Conservation (phyloP, 2,113 vertebrate species). For the Nibea coibor region DNA sequence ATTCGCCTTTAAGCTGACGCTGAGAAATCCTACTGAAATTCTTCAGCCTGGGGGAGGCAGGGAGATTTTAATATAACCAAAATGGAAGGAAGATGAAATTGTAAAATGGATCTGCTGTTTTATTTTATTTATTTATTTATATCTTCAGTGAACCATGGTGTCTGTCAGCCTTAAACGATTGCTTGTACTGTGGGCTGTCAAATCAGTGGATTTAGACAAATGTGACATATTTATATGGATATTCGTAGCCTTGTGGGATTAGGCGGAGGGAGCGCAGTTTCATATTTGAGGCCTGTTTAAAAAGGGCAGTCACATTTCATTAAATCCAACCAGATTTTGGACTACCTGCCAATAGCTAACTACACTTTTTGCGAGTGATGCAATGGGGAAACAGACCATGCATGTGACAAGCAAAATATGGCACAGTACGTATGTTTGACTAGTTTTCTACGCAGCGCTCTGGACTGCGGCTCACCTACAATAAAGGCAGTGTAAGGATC, state of each 20-base stretch:
- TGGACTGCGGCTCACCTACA: slow-evolving; percentile 28
- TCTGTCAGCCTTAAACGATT: slow-evolving; percentile 57
- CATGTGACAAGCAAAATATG: slow-evolving; percentile 47
- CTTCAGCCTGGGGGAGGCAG: slow-evolving; percentile 43
- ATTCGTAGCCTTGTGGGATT: slow-evolving; percentile 71
- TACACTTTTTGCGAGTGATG: slow-evolving; percentile 54
- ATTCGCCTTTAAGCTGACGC: slow-evolving; percentile 52
- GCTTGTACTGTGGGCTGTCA: slow-evolving; percentile 66
- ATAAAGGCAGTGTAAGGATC: slow-evolving; percentile 39
- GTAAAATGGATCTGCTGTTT: slow-evolving; percentile 56
- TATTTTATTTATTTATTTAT: slow-evolving; percentile 58
- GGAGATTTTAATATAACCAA: slow-evolving; percentile 58
- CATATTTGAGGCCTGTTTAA: slow-evolving; percentile 65
- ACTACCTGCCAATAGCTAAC: slow-evolving; percentile 71
- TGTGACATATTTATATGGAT: slow-evolving; percentile 79
- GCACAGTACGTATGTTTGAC: slow-evolving; percentile 39
- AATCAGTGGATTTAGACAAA: slow-evolving; percentile 65
- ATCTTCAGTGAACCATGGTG: slow-evolving; percentile 28
- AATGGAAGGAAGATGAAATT: slow-evolving; percentile 62
- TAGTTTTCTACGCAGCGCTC: slow-evolving; percentile 26
- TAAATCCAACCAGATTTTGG: slow-evolving; percentile 69
- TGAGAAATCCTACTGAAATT: slow-evolving; percentile 50
- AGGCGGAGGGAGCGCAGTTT: slow-evolving; percentile 58
- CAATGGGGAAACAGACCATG: slow-evolving; percentile 37
- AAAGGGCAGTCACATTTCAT: slow-evolving; percentile 79